Conservation (phyloP, 2,888 invertebrate genomes). For the Emmelina monodactyla region DNA sequence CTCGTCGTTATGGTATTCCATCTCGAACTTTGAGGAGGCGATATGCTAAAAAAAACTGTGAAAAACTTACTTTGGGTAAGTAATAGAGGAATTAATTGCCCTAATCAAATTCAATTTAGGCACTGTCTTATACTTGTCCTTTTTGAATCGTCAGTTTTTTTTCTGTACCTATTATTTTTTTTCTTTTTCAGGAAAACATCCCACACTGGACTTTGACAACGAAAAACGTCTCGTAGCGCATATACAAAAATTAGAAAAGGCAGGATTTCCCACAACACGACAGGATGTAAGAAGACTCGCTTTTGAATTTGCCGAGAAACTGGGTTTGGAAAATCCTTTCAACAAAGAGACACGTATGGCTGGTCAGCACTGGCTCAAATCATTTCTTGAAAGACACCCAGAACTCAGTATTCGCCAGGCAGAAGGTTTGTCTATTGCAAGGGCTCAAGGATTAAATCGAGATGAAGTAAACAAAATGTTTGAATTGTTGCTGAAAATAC, state of each 20-base stretch:
- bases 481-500: constrained; percentile 17
- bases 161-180: constrained; percentile 2
- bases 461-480: constrained; percentile 20
- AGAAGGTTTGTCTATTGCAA: constrained; percentile 21
- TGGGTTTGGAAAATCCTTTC: constrained; percentile 4
- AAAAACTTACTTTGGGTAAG: constrained; percentile 8
- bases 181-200: constrained; percentile 7
- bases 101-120: constrained; percentile 8
- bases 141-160: constrained; percentile 1
- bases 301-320: constrained; percentile 9
- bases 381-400: constrained; percentile 9
- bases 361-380: constrained; percentile 4
- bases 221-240: constrained; percentile 8
- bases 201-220: constrained; percentile 9
- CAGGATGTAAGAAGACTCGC: constrained; percentile 2
- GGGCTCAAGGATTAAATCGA: constrained; percentile 20
- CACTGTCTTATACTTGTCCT: constrained; percentile 8
- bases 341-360: constrained; percentile 5
- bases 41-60: constrained; percentile 12
- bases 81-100: constrained; percentile 5
- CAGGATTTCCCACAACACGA: constrained; percentile 14
- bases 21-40: constrained; percentile 19
- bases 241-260: constrained; percentile 15
- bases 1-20: constrained; percentile 19
- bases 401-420: constrained; percentile 20